Evolutionary conservation across 37 sponge, comb jelly and placozoan species (phyloP), one percentile per base, ranked within the genome.

Genomic region (Agelas oroides): DNA sequence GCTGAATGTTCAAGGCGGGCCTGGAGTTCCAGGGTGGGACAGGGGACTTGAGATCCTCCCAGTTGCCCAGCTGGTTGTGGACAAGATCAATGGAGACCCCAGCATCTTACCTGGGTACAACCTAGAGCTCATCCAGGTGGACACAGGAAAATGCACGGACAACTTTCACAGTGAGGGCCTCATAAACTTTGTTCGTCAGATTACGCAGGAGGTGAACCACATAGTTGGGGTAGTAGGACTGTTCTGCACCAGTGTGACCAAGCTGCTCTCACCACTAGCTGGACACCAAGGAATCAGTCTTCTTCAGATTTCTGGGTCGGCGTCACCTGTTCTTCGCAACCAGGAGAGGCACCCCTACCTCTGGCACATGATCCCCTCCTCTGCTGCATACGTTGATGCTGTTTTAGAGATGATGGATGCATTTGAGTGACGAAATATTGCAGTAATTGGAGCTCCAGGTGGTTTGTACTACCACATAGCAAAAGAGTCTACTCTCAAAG

Each of bases 21-120:
- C 3, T 46, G 27, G 46, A 46, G 46, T 8, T 14, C 62, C 73
- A 24, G 24, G 17, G 27, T 87, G 80, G 80, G 87, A 87, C 19
- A 80, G 71, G 60, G 87, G 87, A 71, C 58, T 6, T 0, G 81
- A 80, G 37, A 73, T 79, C 2, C 53, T 86, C 20, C 79, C 79
- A 20, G 87, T 73, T 16, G 87, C 87, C 14, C 38, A 40, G 35
- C 25, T 87, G 6, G 81, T 81, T 36, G 74, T 63, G 38, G 71
- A 87, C 16, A 52, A 64, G 65, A 59, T 87, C 24, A 87, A 87
- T 66, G 80, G 57, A 56, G 36, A 59, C 46, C 46, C 8, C 46
- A 46, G 46, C 46, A 12, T 46, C 61, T 28, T 20, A 15, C 25
- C 53, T 58, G 28, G 19, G 17, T 58, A 46, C 8, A 3, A 46